These are phyloP conservation scores for Squalus acanthias DNA, from an alignment of 2,797 vertebrate species.

Conservation along the genomic window DNA sequence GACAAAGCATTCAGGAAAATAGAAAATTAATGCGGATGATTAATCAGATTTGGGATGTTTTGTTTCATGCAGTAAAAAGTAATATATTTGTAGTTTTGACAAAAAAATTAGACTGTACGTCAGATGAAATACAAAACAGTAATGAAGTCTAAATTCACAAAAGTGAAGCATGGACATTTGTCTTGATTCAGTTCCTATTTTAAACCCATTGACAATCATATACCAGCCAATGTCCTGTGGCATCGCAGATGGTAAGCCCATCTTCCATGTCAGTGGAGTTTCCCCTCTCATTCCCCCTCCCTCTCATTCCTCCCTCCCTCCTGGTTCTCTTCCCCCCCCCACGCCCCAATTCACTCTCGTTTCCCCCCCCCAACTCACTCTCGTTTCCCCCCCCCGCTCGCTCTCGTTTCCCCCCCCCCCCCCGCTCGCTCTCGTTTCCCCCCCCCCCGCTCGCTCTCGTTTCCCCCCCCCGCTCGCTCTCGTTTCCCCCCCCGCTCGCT, in stretches of 20 bases:
- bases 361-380: not conserved
- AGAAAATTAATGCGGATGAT: not conserved
- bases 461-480: too few species aligned
- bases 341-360: too few species aligned
- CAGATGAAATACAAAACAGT: not conserved
- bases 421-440: not conserved
- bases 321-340: too few species aligned
- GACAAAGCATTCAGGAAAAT: not conserved
- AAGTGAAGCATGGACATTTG: not conserved
- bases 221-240: not conserved
- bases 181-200: not conserved
- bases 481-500: too few species aligned
- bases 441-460: not conserved
- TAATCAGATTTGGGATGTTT: not conserved
- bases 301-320: not conserved
- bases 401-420: not conserved
- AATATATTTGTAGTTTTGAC: not conserved
- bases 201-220: not conserved
- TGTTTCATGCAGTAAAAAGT: not conserved
- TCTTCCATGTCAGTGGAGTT: not conserved
- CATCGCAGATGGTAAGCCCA: not conserved
- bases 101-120: not conserved
- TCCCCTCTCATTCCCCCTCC: not conserved
- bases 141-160: not conserved
- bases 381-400: not conserved